A percentile compares a stretch with the other conserved stretches of the same genome.
Evolutionary conservation across 2,888 invertebrate genomes (phyloP).

Genomic region (Xylota sylvarum): DNA sequence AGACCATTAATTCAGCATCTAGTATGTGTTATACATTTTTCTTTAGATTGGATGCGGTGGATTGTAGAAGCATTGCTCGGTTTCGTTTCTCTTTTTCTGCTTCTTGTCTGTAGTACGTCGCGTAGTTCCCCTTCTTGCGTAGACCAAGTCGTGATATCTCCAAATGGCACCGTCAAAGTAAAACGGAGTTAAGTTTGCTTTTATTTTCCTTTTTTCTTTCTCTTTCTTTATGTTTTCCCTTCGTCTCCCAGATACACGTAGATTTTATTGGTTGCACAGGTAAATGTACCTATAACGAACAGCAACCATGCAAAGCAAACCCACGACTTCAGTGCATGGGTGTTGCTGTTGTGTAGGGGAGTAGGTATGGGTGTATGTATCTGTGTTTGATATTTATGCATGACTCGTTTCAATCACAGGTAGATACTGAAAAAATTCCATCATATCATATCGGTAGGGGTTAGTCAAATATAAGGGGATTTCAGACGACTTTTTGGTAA

Average conservation of each 20-base stretch:
- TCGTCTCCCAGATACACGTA: slow-evolving; percentile 21
- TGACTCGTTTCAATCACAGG: slow-evolving; percentile 44
- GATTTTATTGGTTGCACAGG: slow-evolving; percentile 4
- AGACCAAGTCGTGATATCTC: slow-evolving; percentile 58
- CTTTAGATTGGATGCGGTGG: slow-evolving; percentile 33
- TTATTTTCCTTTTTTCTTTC: slow-evolving; percentile 22
- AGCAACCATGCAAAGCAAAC: slow-evolving; percentile 34
- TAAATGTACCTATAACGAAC: slow-evolving; percentile 50
- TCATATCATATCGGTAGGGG: neutral
- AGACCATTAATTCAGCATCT: slow-evolving; percentile 9
- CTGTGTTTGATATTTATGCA: slow-evolving; percentile 41
- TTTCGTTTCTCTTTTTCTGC: slow-evolving; percentile 33
- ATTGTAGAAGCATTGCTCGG: slow-evolving; percentile 6
- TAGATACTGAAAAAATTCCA: slow-evolving; percentile 9
- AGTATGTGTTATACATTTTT: slow-evolving; percentile 59
- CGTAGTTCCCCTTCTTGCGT: slow-evolving; percentile 11
- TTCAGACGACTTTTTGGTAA: neutral
- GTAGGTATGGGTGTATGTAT: slow-evolving; percentile 11
- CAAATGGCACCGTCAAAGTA: slow-evolving; percentile 57
- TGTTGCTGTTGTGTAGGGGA: slow-evolving; percentile 19
- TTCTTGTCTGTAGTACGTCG: slow-evolving; percentile 11
- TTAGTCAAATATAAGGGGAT: neutral
- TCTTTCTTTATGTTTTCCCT: slow-evolving; percentile 39
- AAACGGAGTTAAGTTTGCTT: slow-evolving; percentile 29
- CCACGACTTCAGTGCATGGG: slow-evolving; percentile 32